phyloP scores from a whole-genome alignment of 2,113 vertebrate species.

The Heterotis niloticus region DNA sequence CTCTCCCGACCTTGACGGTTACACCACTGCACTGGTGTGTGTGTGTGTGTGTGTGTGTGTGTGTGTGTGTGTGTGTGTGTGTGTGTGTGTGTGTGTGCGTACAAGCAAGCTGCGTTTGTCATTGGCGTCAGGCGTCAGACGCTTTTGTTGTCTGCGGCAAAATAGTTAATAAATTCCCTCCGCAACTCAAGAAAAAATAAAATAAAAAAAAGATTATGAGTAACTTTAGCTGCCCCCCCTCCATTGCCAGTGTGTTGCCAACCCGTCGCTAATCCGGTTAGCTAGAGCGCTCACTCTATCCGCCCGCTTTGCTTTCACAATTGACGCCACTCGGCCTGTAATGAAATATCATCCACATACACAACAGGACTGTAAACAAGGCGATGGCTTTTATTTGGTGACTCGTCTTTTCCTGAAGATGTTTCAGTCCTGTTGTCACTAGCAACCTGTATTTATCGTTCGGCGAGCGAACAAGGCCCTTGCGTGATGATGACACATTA shows the following conservation, averaged over 20 bases:
- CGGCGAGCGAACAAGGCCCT: neutral
- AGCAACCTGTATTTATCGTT: neutral
- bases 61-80: constrained; percentile 30
- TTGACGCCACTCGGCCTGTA: neutral
- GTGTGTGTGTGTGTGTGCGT: constrained; percentile 10
- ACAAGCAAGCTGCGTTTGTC: too few relatives aligned
- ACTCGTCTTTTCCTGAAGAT: constrained; percentile 3
- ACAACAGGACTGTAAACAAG: constrained; percentile 15
- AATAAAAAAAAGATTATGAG: neutral
- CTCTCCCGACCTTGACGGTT: constrained; percentile 42
- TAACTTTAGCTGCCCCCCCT: neutral
- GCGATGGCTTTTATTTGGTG: constrained; percentile 3
- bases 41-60: constrained; percentile 14
- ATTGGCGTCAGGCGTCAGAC: constrained; percentile 26
- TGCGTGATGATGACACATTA: neutral
- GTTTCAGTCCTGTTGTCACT: neutral
- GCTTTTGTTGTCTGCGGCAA: constrained; percentile 28
- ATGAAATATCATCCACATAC: constrained; percentile 21
- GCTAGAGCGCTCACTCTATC: neutral
- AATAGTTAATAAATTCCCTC: neutral
- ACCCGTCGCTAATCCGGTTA: neutral
- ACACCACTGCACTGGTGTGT: constrained; percentile 36
- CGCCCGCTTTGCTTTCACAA: neutral
- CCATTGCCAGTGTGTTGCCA: neutral
- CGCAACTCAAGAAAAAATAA: neutral